Percentiles rank a stretch among this genome's conserved stretches.
Conservation (phyloP, 2,888 invertebrate genomes). For the Trissolcus japonicus region DNA sequence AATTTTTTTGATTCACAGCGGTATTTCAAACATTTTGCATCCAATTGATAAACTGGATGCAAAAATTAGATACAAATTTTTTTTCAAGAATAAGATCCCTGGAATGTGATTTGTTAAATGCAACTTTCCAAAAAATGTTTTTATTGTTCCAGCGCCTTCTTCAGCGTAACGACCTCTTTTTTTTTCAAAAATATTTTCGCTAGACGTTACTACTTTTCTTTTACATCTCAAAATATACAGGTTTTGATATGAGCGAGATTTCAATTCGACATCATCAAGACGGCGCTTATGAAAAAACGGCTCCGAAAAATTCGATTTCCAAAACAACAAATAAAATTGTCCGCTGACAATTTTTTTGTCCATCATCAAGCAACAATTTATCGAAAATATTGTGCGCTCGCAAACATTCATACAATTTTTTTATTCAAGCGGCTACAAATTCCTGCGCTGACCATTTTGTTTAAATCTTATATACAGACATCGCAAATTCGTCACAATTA, state of each 20-base stretch:
- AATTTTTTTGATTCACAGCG: neutral
- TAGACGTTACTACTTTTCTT: slow-evolving; percentile 12
- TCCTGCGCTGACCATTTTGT: slow-evolving; percentile 13
- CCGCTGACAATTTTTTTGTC: slow-evolving; percentile 31
- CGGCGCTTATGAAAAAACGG: neutral
- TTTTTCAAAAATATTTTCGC: slow-evolving; percentile 35
- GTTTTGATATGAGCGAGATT: slow-evolving; percentile 40
- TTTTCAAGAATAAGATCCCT: neutral
- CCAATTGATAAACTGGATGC: neutral
- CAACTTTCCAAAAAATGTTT: slow-evolving; percentile 32
- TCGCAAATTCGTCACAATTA: slow-evolving; percentile 18
- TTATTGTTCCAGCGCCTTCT: slow-evolving; percentile 27
- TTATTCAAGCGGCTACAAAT: slow-evolving; percentile 43
- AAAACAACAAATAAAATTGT: slow-evolving; percentile 25
- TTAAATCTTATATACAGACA: slow-evolving; percentile 22
- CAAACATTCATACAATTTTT: slow-evolving; percentile 25
- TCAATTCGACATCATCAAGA: neutral
- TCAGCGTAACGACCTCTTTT: slow-evolving; percentile 11
- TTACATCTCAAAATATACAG: slow-evolving; percentile 49
- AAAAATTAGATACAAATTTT: slow-evolving; percentile 7
- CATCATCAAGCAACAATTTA: slow-evolving; percentile 16
- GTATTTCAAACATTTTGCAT: neutral
- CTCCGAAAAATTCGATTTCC: too few species aligned
- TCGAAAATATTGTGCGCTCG: slow-evolving; percentile 45
- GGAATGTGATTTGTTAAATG: slow-evolving; percentile 26